Evolutionary conservation across 2,888 invertebrate species (phyloP).

Genomic region (Mesochorus sp.): DNA sequence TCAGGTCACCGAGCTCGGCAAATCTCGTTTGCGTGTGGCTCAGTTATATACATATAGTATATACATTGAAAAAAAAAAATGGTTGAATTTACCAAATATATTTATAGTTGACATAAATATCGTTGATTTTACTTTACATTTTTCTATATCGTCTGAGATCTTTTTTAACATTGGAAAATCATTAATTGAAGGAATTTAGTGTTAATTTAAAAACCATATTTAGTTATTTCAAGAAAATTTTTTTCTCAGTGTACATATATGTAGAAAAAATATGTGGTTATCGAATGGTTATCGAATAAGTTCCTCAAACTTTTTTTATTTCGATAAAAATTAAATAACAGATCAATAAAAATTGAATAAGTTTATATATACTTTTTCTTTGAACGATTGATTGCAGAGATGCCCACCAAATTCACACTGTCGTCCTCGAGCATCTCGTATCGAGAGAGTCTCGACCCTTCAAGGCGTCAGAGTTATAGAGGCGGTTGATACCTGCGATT

Average conservation of each 20-base stretch:
- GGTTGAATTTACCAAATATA: too few species aligned
- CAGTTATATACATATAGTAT: slow-evolving; percentile 22
- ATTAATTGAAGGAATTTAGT: too few species aligned
- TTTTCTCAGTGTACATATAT: too few species aligned
- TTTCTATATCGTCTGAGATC: too few species aligned
- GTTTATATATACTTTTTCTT: not conserved
- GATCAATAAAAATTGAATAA: not conserved
- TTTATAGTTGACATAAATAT: too few species aligned
- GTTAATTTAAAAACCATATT: too few species aligned
- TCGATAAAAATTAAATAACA: not conserved
- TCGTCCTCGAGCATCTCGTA: slow-evolving; percentile 75
- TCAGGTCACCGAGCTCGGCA: slow-evolving; percentile 69
- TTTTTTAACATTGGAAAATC: too few species aligned
- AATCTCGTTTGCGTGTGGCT: slow-evolving; percentile 61
- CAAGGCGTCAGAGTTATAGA: slow-evolving; percentile 79
- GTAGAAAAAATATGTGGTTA: too few species aligned
- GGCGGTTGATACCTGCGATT: slow-evolving; percentile 79
- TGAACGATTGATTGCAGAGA: slow-evolving; percentile 67
- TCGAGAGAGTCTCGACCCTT: slow-evolving; percentile 80
- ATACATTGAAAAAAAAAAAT: not conserved
- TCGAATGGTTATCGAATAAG: too few species aligned
- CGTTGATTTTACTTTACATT: too few species aligned
- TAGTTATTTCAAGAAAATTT: too few species aligned
- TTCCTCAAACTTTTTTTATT: too few species aligned
- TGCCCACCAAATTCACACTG: slow-evolving; percentile 77